Conservation (phyloP, 2,888 invertebrate genomes). For the Nomada goodeniana region DNA sequence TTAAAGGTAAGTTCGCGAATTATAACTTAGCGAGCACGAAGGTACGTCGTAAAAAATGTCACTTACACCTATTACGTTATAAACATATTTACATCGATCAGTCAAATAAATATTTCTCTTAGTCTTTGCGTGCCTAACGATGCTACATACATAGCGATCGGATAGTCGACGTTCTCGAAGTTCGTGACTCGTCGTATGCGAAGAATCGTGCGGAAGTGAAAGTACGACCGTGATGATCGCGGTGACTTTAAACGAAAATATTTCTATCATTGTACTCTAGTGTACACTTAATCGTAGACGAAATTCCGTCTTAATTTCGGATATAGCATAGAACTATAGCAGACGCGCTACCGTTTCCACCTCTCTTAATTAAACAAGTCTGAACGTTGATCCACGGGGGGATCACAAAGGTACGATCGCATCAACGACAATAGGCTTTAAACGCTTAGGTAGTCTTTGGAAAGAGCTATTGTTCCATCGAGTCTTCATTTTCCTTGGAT, state of each 20-base stretch:
- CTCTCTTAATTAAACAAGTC: constrained; percentile 25
- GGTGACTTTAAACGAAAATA: constrained; percentile 46
- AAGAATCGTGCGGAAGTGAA: constrained; percentile 42
- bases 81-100: constrained; percentile 80
- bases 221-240: constrained; percentile 4
- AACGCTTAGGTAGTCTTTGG: constrained; percentile 60
- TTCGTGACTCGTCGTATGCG: constrained; percentile 1
- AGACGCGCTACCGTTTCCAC: constrained; percentile 29
- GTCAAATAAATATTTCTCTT: constrained; percentile 78
- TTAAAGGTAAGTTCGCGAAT: constrained; percentile 52
- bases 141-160: constrained; percentile 29
- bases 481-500: constrained; percentile 30
- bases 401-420: constrained; percentile 32
- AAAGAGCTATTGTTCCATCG: constrained; percentile 30
- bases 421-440: constrained; percentile 1
- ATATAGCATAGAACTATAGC: constrained; percentile 25
- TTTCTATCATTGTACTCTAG: constrained; percentile 43
- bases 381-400: constrained; percentile 30
- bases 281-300: constrained; percentile 20
- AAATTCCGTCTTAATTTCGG: constrained; percentile 9
- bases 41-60: constrained; percentile 73
- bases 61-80: constrained; percentile 69
- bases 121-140: constrained; percentile 54
- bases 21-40: constrained; percentile 67
- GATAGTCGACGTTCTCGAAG: constrained; percentile 5